Conservation (phyloP, 64 coral and sea anemone genomes). For the Actinia equina region DNA sequence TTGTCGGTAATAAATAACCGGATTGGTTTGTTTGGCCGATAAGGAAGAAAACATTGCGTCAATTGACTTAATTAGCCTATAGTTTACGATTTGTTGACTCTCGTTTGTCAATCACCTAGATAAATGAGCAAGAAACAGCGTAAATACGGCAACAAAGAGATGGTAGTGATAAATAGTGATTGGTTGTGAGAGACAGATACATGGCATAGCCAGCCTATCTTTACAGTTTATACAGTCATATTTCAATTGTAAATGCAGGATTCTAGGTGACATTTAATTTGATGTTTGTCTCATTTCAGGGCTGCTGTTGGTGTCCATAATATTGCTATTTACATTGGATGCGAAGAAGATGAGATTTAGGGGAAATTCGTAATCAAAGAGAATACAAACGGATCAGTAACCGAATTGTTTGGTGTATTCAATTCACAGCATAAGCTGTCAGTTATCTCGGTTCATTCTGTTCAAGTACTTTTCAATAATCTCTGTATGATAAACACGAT, state of each 20-base stretch:
- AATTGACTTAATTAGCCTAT: too few species aligned
- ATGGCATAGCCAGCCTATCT: not conserved
- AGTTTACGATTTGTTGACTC: not conserved
- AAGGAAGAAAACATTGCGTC: too few species aligned
- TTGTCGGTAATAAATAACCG: too few species aligned
- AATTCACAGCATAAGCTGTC: not conserved
- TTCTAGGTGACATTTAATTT: not conserved
- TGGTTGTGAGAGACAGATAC: too few species aligned
- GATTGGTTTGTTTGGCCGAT: too few species aligned
- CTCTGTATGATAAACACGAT: not conserved
- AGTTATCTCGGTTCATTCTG: not conserved
- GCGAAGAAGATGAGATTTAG: not conserved
- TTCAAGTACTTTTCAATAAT: not conserved
- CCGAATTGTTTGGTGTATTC: not conserved
- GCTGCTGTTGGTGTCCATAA: not conserved
- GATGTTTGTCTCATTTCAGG: not conserved
- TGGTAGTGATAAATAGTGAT: not conserved
- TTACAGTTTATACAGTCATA: too few species aligned
- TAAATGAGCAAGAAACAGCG: not conserved
- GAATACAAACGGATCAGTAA: not conserved
- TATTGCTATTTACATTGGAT: not conserved
- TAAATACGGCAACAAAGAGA: not conserved
- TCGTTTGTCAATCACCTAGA: not conserved
- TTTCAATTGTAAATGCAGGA: not conserved
- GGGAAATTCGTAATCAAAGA: not conserved